phyloP scores from a whole-genome alignment of 2,888 invertebrate species.

The Isotomurus palustris region DNA sequence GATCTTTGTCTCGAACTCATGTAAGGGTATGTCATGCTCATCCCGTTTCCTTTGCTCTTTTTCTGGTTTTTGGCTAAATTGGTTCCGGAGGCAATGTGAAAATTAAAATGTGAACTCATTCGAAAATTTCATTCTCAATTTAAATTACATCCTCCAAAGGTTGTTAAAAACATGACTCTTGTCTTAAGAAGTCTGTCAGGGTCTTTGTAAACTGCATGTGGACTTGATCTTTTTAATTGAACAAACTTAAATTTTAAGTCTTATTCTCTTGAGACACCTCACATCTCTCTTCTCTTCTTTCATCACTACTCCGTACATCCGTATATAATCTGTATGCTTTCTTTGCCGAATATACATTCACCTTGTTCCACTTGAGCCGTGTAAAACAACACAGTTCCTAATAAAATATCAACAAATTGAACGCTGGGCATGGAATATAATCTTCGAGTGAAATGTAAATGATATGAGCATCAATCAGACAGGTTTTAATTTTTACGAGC shows the following conservation, averaged over 20 bases:
- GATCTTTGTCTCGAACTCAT: constrained; percentile 20
- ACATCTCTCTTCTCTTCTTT: background rate
- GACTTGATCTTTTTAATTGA: background rate
- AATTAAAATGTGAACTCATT: constrained; percentile 34
- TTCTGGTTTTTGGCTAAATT: constrained; percentile 38
- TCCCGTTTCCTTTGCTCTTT: constrained; percentile 20
- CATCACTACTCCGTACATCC: no score
- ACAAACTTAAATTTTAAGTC: background rate
- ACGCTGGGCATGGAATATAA: no score
- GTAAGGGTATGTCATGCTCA: background rate
- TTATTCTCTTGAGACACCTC: background rate
- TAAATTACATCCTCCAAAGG: constrained; percentile 5
- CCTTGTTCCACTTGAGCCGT: no score
- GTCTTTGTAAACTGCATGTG: background rate
- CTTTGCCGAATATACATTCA: no score
- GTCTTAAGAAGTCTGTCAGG: background rate
- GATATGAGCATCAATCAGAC: no score
- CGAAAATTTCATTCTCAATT: constrained; percentile 21
- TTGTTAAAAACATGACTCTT: background rate
- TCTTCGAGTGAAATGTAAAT: no score
- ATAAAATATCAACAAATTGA: no score
- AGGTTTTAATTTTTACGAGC: no score
- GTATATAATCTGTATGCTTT: no score
- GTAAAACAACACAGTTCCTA: no score
- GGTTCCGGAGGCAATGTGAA: constrained; percentile 36